These are phyloP conservation scores for Eupithecia subumbrata DNA, from an alignment of 2,888 invertebrate genomes.

Conservation along the genomic window DNA sequence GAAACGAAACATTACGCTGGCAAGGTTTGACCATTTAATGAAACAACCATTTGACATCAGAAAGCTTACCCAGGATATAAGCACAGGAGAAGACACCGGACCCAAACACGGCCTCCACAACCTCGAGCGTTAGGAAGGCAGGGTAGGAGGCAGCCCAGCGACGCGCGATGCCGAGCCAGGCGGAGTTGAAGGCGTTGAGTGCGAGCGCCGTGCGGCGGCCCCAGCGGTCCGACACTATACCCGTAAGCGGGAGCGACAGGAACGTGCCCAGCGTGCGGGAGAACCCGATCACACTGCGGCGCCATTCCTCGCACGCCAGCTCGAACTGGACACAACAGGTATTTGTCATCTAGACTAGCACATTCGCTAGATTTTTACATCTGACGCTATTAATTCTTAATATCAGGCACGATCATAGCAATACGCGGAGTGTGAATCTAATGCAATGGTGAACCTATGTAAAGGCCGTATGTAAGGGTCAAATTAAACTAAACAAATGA, in stretches of 20 bases:
- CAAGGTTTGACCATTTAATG: not conserved
- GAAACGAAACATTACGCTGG: slow-evolving; percentile 1
- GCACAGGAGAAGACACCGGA: slow-evolving; percentile 87
- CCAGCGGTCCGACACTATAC: slow-evolving; percentile 88
- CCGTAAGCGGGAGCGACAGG: slow-evolving; percentile 86
- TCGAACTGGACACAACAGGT: slow-evolving; percentile 76
- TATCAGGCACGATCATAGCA: not conserved
- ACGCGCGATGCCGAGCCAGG: slow-evolving; percentile 86
- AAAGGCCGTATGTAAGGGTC: no score
- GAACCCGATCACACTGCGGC: slow-evolving; percentile 88
- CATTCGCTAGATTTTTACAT: not conserved
- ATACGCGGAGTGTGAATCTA: no score
- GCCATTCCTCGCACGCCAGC: slow-evolving; percentile 87
- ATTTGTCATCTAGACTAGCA: not conserved
- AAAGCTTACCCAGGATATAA: slow-evolving; percentile 85
- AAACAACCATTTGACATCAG: not conserved
- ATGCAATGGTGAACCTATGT: no score
- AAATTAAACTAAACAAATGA: no score
- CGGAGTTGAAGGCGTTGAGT: slow-evolving; percentile 83
- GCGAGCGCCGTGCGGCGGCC: slow-evolving; percentile 85
- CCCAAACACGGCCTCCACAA: slow-evolving; percentile 86
- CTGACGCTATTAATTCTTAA: not conserved
- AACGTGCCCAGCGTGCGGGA: slow-evolving; percentile 87
- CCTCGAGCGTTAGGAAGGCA: slow-evolving; percentile 87
- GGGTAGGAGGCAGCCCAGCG: slow-evolving; percentile 84